Base-by-base conservation (phyloP, 2,888 invertebrate genomes). In the Cryptocephalus moraei region DNA sequence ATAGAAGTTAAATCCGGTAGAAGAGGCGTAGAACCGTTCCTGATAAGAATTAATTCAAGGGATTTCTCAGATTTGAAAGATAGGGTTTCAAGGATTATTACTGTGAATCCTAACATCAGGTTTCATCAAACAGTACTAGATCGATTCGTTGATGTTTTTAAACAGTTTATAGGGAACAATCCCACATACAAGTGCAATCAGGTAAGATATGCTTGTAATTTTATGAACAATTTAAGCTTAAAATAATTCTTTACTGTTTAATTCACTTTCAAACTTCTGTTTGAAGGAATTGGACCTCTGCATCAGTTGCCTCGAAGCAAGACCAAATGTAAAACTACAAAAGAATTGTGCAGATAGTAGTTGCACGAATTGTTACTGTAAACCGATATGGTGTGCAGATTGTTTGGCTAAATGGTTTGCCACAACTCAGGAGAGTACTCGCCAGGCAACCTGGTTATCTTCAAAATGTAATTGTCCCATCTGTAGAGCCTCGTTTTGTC, bases 361-460 rank as follows among this genome's bases (percentile, higher is more conserved):
- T 48, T 82, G 82, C 60, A 66, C 60, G 3, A 72, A 67, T 44
- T 88, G 87, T 62, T 81, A 80, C 62, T 89, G 87, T 66, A 81
- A 88, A 45, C 92, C 91, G 22, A 82, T 92, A 80, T 93, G 93
- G 92, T 94, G 93, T 72, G 72, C 80, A 14, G 80, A 84, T 55
- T 94, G 91, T 67, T 79, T 91, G 75, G 88, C 81, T 0, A 82
- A 83, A 61, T 91, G 91, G 91, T 92, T 91, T 76, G 91, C 88
- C 10, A 84, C 89, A 41, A 78, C 89, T 39, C 91, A 91, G 67
- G 77, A 81, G 57, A 78, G 80, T 53, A 72, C 79, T 32, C 75
- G 78, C 51, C 82, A 84, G 8, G 80, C 81, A 54, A 76, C 77
- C 10, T 93, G 93, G 93, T 74, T 93, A 50, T 75, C 80, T 34